Evolutionary conservation across 2,113 vertebrate species (phyloP).

Genomic region (Procavia capensis): DNA sequence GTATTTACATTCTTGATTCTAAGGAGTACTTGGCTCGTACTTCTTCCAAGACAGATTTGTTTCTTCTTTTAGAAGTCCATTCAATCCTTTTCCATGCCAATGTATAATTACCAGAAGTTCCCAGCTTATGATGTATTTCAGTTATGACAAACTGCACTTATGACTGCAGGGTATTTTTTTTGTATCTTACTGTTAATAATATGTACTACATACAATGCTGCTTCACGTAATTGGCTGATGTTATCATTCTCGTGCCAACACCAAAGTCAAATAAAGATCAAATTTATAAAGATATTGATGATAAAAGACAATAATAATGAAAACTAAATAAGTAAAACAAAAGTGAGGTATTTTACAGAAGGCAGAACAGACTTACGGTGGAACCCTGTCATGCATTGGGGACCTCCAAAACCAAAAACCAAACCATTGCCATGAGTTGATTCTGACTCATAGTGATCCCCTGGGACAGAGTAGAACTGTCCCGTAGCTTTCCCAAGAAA

Average conservation of each 20-base stretch:
- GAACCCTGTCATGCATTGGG: background rate
- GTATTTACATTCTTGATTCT: too few relatives aligned
- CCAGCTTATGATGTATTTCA: background rate
- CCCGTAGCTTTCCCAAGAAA: too few relatives aligned
- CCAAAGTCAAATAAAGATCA: background rate
- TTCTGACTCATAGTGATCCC: too few relatives aligned
- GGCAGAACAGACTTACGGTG: background rate
- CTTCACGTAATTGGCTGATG: background rate
- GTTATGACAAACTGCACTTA: background rate
- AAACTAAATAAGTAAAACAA: too few relatives aligned
- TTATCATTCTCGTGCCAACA: background rate
- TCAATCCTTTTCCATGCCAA: background rate
- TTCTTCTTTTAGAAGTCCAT: too few relatives aligned
- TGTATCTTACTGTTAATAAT: too few relatives aligned
- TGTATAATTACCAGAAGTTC: background rate
- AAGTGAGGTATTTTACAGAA: background rate
- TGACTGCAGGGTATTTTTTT: too few relatives aligned
- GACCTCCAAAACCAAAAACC: too few relatives aligned
- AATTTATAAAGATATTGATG: background rate
- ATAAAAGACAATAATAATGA: background rate
- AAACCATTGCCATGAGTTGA: too few relatives aligned
- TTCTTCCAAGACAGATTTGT: too few relatives aligned
- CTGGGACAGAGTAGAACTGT: too few relatives aligned
- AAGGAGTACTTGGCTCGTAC: too few relatives aligned
- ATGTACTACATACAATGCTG: background rate